These are phyloP conservation scores for Sylvilagus bachmani DNA, from an alignment of 2,113 vertebrate genomes.

Conservation along the genomic window DNA sequence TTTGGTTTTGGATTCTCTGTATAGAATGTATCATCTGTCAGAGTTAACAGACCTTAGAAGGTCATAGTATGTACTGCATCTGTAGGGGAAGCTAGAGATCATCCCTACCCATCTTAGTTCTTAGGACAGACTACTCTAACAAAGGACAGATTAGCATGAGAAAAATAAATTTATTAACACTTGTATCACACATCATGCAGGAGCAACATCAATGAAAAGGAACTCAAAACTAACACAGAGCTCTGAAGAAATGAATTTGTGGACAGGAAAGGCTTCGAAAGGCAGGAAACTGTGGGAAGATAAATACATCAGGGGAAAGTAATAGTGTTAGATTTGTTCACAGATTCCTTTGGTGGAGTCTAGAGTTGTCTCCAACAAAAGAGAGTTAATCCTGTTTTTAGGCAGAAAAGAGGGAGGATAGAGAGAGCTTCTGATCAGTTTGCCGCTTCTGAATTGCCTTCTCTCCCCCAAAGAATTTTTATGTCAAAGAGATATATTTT, in stretches of 20 bases:
- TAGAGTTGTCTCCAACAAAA: not conserved
- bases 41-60: not conserved
- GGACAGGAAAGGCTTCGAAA: not conserved
- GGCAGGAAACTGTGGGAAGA: not conserved
- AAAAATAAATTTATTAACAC: not conserved
- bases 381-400: not conserved
- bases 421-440: not conserved
- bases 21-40: conserved; percentile 16
- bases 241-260: not conserved
- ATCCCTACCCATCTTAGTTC: not conserved
- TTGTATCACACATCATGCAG: not conserved
- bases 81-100: not conserved
- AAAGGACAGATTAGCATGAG: not conserved
- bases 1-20: not conserved
- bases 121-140: not conserved
- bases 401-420: not conserved
- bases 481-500: not conserved
- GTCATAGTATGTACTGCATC: not conserved
- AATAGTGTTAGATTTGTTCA: not conserved
- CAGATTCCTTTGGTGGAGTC: not conserved
- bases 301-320: not conserved
- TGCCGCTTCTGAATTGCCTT: not conserved
- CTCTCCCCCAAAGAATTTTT: not conserved
- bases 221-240: not conserved
- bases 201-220: not conserved